Conservation (phyloP, 2,113 vertebrate species). For the Cercocebus atys region DNA sequence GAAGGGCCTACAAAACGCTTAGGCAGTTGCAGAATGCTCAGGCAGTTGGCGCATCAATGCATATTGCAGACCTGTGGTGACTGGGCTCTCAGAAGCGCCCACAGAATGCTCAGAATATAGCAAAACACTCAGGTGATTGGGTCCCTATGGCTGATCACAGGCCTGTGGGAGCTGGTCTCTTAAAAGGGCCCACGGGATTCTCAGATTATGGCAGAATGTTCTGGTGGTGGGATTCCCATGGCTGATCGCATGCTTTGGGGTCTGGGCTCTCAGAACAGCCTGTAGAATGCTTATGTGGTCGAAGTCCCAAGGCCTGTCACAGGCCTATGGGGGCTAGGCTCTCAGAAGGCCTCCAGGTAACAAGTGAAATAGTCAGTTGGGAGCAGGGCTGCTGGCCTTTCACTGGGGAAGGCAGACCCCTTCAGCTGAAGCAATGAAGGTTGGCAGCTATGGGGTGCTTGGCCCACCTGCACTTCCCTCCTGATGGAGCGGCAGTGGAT, state of each 20-base stretch:
- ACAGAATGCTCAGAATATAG: neutral
- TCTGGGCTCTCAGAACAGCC: no score
- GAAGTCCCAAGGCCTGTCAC: neutral
- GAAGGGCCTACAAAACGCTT: no score
- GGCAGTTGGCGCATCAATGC: no score
- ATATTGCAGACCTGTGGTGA: no score
- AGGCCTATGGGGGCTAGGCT: neutral
- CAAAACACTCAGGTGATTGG: neutral
- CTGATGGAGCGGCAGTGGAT: neutral
- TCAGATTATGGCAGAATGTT: no score
- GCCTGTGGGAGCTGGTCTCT: neutral
- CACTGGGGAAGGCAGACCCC: neutral
- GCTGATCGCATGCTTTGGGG: no score
- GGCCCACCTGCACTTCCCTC: neutral
- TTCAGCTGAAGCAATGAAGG: neutral
- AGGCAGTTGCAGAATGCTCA: no score
- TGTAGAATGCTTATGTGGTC: no score
- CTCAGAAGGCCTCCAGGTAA: neutral
- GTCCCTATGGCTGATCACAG: neutral
- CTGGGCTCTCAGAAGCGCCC: no score
- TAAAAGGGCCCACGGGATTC: neutral
- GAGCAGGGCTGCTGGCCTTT: neutral
- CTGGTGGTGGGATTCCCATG: no score
- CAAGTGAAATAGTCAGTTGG: neutral
- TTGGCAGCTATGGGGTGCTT: neutral